Base-by-base conservation (phyloP, 2,888 invertebrate genomes). In the Serrognathus titanus region DNA sequence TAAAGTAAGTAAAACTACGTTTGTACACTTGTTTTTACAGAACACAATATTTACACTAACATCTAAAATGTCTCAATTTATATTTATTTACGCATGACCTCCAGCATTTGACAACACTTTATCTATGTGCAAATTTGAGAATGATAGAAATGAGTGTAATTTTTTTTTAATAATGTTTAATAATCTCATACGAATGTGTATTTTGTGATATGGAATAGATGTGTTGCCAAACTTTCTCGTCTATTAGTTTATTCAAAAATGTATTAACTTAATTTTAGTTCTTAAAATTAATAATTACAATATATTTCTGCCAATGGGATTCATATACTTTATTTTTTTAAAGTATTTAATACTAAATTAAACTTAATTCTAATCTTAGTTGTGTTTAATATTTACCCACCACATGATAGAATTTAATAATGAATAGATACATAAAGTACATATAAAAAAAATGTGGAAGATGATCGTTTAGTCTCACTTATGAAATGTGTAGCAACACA, bases 281-380 rank as follows among this genome's bases (percentile, higher is more conserved):
- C 55, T 50, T 59, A 55, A 13, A 52, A 58, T 55, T 59, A 58
- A 48, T 36, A 48, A 48, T 31, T 48, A 48, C 36, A 36, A 48
- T 48, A 36, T 13, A 48, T 48, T 48, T 48, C 48, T 48, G 48
- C 48, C 48, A 48, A 48, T 48, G 13, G 48, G 48, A 16, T 48
- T 48, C 48, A 20, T 24, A 36, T 36, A 36, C 31, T 36, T 48
- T 13, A 31, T 35, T 48, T 36, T 48, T 36, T 48, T n/a, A 31
- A 48, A 13, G 12, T 12, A 13, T 24, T 35, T 39, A 12, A n/a
- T 16, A 13, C 20, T n/a, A 43, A 43, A 43, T 43, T 43, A 43
- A 10, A 43, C 43, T 43, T 43, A 43, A 13, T 43, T 43, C 43
- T 43, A 43, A 43, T 16, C 43, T 16, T 16, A 20, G 20, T 43